Evolutionary conservation across 2,113 vertebrate genomes (phyloP), one percentile per base, ranked within the genome.

Genomic region (Ceratotherium simum): DNA sequence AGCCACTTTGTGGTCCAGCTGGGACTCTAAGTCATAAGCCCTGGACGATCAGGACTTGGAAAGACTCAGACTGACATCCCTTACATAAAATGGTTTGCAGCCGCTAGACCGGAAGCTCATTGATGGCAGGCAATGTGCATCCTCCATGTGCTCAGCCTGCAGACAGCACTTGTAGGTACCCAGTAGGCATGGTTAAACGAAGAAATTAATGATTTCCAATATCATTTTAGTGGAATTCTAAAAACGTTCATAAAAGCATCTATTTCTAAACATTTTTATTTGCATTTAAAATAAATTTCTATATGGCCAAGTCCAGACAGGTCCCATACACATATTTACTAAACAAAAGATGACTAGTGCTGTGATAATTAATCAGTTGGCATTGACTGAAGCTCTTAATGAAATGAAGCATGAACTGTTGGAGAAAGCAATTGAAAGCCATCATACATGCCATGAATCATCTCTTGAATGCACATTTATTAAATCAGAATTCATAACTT

Each of bases 371-470:
- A 98, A 98, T 98, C 98, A 98, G 97, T 70, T 98, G 98, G 98
- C 98, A 97, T 95, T 98, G 98, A 98, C 90, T 97, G 98, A 98
- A 97, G 97, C 97, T 98, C 97, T 98, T 98, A 98, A 98, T 98
- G 98, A 97, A 98, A 99, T 98, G 98, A 99, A 98, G 98, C 98
- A 98, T 97, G 98, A 98, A 98, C 98, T 98, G 97, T 98, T 98
- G 98, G 97, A 98, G 91, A 98, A 98, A 98, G 98, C 98, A 99
- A 99, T 98, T 98, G 98, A 99, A 98, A 98, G 97, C 96, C 98
- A 98, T 99, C 98, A 98, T 96, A 97, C 97, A 98, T 95, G 96
- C 97, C 97, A 98, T 98, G 98, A 98, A 98, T 99, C 99, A 98
- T 95, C 97, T 97, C 96, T 89, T 95, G 96, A 98, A 98, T 96